A percentile compares a stretch with the other conserved stretches of the same genome.
Conservation (phyloP, 2,797 vertebrate genomes). For the Gouania willdenowi region DNA sequence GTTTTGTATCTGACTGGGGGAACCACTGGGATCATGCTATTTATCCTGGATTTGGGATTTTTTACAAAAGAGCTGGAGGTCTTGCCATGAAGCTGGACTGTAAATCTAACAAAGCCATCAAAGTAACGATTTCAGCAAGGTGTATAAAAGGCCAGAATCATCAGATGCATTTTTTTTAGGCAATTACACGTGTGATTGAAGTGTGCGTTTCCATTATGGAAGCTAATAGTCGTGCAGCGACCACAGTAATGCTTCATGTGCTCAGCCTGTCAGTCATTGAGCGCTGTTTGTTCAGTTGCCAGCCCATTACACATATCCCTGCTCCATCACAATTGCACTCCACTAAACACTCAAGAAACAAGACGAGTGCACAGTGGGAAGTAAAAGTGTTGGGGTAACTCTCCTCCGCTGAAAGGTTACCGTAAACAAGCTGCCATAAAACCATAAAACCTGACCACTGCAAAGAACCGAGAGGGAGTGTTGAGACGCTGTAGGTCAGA, state of each 20-base stretch:
- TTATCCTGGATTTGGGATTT: too few species aligned
- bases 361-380: constrained; percentile 5
- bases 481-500: too few species aligned
- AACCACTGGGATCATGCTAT: too few species aligned
- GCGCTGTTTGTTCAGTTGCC: constrained; percentile 44
- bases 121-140: not conserved
- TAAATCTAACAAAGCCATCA: constrained; percentile 6
- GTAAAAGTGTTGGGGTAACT: constrained; percentile 1
- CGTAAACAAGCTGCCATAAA: too few species aligned
- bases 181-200: constrained; percentile 8
- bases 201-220: constrained; percentile 1
- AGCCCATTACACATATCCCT: constrained; percentile 41
- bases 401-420: constrained; percentile 7
- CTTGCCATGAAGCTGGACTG: too few species aligned
- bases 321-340: constrained; percentile 33
- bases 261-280: constrained; percentile 19
- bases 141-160: not conserved
- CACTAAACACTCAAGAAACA: constrained; percentile 12
- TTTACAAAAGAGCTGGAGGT: too few species aligned
- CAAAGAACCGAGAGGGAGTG: too few species aligned
- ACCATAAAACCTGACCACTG: too few species aligned
- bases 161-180: constrained; percentile 16
- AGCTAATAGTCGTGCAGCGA: constrained; percentile 1
- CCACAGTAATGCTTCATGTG: constrained; percentile 5
- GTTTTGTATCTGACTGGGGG: too few species aligned